Conservation (phyloP, 64 coral and sea anemone genomes). For the Orbicella faveolata region DNA sequence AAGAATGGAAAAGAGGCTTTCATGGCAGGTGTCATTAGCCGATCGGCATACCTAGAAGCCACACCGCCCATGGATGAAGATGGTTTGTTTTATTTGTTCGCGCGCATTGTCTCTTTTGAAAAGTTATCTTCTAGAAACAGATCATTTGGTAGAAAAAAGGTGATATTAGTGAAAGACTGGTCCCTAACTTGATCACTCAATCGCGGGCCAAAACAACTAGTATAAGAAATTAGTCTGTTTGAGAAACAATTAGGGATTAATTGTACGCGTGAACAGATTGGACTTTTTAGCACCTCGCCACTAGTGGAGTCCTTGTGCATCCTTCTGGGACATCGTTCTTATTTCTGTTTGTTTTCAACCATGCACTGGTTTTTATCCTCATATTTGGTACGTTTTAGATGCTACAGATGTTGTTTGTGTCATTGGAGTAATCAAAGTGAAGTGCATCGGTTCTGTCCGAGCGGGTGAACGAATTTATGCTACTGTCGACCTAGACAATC, state of each 20-base stretch:
- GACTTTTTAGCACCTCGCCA: too few species aligned
- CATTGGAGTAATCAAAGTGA: constrained; percentile 75
- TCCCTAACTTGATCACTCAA: too few species aligned
- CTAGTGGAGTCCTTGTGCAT: too few species aligned
- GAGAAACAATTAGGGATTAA: too few species aligned
- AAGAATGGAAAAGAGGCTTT: constrained; percentile 60
- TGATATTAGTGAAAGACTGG: too few species aligned
- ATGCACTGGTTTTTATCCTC: too few species aligned
- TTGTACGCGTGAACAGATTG: too few species aligned
- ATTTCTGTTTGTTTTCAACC: not conserved
- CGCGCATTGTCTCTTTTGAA: not conserved
- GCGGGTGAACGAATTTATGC: constrained; percentile 87
- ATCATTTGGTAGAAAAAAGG: too few species aligned
- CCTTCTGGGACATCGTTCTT: too few species aligned
- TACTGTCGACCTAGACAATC: constrained; percentile 45
- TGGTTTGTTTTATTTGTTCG: not conserved
- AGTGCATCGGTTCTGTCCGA: constrained; percentile 66
- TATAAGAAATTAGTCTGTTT: too few species aligned
- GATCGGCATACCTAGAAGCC: constrained; percentile 83
- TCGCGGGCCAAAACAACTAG: too few species aligned
- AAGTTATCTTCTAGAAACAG: too few species aligned
- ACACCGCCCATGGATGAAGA: constrained; percentile 51
- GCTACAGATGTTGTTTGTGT: constrained; percentile 81
- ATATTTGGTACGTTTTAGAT: constrained; percentile 4
- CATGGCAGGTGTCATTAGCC: constrained; percentile 82